Evolutionary conservation across 2,888 invertebrate genomes (phyloP), one percentile per base, ranked within the genome.

Genomic region (Melieria picta): DNA sequence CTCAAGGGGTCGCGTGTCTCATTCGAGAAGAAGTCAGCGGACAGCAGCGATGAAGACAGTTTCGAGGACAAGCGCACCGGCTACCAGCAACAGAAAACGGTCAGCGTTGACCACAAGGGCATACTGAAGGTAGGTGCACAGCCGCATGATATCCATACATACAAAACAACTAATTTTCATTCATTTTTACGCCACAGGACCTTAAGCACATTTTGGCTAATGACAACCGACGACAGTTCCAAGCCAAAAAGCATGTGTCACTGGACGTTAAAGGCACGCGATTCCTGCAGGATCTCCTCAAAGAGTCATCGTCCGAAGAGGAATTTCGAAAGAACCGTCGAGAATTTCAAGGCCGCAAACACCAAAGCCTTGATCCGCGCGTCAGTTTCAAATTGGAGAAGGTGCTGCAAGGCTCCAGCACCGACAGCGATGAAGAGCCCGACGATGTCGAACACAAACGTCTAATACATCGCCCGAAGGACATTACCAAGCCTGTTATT

Each of bases 171-270:
- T 60, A 30, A 1, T 58, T 65, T 50, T 56, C 42, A 4, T 62
- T 45, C 2, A 11, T 46, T 13, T n/a, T 10, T 6, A 65, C n/a
- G 50, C 9, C 52, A 30, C 45, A 83, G 84, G 87, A 87, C 75
- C 77, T 87, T 57, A 83, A 83, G 65, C 81, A 84, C 64, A 84
- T 86, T 69, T 78, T 87, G 64, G 86, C 84, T 67, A 83, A 80
- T 74, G 86, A 87, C 60, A 86, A 86, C 79, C 85, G 87, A 0
- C 81, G 83, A 3, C 84, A 85, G 73, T 87, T 87, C 77, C 87
- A 87, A 81, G 83, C 86, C 9, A 87, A 87, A 69, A 87, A 87
- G 72, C 88, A 87, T 76, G 87, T 87, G 1, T 87, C 87, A 5
- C 74, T 87, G 16, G 87, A 87, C 64, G 80, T 87, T 7, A 84